Percentiles rank a stretch among this genome's conserved stretches.
Evolutionary conservation across 2,888 invertebrate species (phyloP).

Genomic region (Zeuzera pyrina): DNA sequence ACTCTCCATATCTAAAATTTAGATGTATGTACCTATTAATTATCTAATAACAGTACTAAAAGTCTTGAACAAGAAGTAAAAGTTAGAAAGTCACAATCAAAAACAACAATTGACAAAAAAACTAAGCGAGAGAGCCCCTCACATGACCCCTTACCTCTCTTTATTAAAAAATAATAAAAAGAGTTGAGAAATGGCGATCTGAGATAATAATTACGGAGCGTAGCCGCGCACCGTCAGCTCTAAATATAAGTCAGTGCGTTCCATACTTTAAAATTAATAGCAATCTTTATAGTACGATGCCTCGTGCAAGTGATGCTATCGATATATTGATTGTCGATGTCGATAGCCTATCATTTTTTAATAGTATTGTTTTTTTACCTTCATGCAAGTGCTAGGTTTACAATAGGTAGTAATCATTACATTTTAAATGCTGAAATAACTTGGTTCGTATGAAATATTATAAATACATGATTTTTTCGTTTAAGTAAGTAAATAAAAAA

Average conservation of each 20-base stretch:
- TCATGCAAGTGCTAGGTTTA: no score
- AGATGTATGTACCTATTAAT: no score
- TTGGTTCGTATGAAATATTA: no score
- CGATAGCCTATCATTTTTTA: conserved; percentile 26
- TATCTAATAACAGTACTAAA: no score
- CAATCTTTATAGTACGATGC: conserved; percentile 66
- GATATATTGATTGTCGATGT: conserved; percentile 36
- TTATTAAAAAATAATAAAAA: conserved; percentile 21
- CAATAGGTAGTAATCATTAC: no score
- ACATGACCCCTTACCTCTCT: conserved; percentile 52
- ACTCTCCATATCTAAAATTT: no score
- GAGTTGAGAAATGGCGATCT: conserved; percentile 45
- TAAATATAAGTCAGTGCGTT: conserved; percentile 45
- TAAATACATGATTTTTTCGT: no score
- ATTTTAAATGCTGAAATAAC: no score
- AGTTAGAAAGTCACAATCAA: no score
- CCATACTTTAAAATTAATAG: conserved; percentile 64
- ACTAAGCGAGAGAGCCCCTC: conserved; percentile 22
- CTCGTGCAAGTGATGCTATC: conserved; percentile 53
- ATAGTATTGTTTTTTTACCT: no score
- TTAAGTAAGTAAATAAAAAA: no score
- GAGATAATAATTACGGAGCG: conserved; percentile 55
- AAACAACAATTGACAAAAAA: conserved; percentile 20
- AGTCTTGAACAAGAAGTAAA: no score
- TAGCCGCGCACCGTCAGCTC: conserved; percentile 54